Evolutionary conservation across 2,113 vertebrate genomes (phyloP), one percentile per base, ranked within the genome.

Genomic region (Clupea harengus): DNA sequence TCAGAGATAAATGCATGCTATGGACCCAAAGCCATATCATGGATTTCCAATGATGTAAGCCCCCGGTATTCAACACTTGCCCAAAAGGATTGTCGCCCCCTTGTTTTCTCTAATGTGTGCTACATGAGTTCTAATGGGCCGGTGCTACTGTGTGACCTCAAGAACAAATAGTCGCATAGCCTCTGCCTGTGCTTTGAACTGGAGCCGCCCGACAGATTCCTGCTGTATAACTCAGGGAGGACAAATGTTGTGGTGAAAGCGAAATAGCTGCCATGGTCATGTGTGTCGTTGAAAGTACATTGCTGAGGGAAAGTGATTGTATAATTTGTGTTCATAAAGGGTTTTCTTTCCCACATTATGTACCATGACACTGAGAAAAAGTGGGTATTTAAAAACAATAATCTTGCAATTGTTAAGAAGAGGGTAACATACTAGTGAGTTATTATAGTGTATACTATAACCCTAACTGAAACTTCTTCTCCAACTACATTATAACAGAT

Each of bases 1-100:
- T 88, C 87, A 46, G 80, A 45, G 80, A 25, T 75, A 80, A 82
- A 78, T 78, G 80, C 80, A 81, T 85, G 85, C 75, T 85, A 82
- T 83, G 45, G 85, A 82, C 47, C 80, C 47, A 28, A 54, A 82
- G 45, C 60, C 45, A 52, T 45, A 81, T 52, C 81, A 88, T 86
- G 32, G 85, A 89, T 88, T 86, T 87, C 81, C 83, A 88, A 84
- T 86, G 15, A 81, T 50, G 47, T 45, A 20, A 47, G 88, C 25
- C 18, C 25, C 50, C n/a, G 3, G 50, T 20, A 45, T 10, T 82
- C 45, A 47, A 9, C 81, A 78, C 72, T 78, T 78, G 32, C 39
- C 72, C 72, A 39, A 78, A 75, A 39, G 28, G 13, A 11, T 78
- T 28, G 25, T 15, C 25, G 39, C 25, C 72, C 39, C 72, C 64